Evolutionary conservation across 2,888 invertebrate species (phyloP).

Genomic region (Pollenia angustigena): DNA sequence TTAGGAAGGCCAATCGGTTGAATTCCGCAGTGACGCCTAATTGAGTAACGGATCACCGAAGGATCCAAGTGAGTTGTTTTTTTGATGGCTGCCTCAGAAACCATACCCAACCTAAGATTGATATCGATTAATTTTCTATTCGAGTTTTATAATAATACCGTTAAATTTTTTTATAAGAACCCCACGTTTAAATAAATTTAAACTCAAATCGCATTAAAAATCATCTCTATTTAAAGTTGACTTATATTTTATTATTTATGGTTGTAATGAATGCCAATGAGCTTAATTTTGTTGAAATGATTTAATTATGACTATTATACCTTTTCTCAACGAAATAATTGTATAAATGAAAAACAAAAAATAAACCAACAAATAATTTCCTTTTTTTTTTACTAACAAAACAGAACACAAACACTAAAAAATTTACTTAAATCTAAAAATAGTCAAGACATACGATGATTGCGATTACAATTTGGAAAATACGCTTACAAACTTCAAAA

Average conservation of each 20-base stretch:
- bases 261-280: slow-evolving; percentile 74
- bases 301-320: slow-evolving; percentile 1
- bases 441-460: background rate
- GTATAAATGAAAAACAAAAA: slow-evolving; percentile 51
- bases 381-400: slow-evolving; percentile 1
- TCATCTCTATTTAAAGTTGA: slow-evolving; percentile 3
- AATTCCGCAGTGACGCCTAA: too few species aligned
- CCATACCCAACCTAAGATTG: too few species aligned
- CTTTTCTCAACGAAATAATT: background rate
- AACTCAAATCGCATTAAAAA: slow-evolving; percentile 12
- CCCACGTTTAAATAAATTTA: background rate
- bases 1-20: too few species aligned
- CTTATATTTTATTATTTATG: slow-evolving; percentile 15
- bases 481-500: background rate
- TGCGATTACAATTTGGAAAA: background rate
- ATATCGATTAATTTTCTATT: too few species aligned
- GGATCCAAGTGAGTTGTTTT: too few species aligned
- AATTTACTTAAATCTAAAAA: slow-evolving; percentile 26
- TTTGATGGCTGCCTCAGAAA: too few species aligned
- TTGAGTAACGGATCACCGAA: too few species aligned
- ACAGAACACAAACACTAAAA: slow-evolving; percentile 57
- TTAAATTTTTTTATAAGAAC: background rate
- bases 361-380: slow-evolving; percentile 58
- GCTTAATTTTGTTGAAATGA: slow-evolving; percentile 38
- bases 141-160: too few species aligned